Evolutionary conservation across 2,888 invertebrate species (phyloP).

Genomic region (Latheticus oryzae): DNA sequence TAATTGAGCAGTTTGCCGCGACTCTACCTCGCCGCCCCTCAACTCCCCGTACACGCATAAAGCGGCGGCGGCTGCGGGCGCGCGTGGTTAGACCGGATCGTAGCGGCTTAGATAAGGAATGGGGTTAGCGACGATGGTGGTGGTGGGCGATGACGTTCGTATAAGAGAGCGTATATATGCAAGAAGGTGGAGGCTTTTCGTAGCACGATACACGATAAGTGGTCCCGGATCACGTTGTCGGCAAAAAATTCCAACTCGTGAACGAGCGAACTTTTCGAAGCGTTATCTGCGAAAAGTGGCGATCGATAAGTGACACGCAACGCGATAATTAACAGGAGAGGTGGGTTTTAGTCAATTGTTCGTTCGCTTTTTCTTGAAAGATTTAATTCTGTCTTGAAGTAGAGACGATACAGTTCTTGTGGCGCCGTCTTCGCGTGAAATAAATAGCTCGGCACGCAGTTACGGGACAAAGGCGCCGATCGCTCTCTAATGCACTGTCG

Average conservation of each 20-base stretch:
- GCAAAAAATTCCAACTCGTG: slow-evolving; percentile 4
- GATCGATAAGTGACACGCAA: slow-evolving; percentile 28
- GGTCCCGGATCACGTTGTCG: slow-evolving; percentile 51
- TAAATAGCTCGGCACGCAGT: slow-evolving; percentile 50
- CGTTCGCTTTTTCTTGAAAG: no score
- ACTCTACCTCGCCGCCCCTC: no score
- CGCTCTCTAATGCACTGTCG: slow-evolving; percentile 43
- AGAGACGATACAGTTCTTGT: no score
- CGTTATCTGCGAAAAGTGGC: slow-evolving; percentile 4
- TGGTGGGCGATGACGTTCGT: no score
- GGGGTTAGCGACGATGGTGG: slow-evolving; percentile 10
- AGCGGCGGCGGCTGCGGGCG: slow-evolving; percentile 14
- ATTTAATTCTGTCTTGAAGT: no score
- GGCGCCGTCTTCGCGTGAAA: slow-evolving; percentile 45
- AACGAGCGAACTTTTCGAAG: slow-evolving; percentile 19
- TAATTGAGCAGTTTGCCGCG: no score
- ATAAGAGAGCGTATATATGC: slow-evolving; percentile 23
- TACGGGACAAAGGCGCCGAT: slow-evolving; percentile 52
- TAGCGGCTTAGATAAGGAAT: slow-evolving; percentile 22
- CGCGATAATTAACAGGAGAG: slow-evolving; percentile 14
- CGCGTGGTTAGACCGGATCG: slow-evolving; percentile 23
- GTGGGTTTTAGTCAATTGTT: neutral
- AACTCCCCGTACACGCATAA: slow-evolving; percentile 17
- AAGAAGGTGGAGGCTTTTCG: slow-evolving; percentile 30
- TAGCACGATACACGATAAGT: slow-evolving; percentile 50